These are phyloP conservation scores for Sebastolobus alascanus DNA, from an alignment of 2,797 vertebrate species.

Conservation along the genomic window DNA sequence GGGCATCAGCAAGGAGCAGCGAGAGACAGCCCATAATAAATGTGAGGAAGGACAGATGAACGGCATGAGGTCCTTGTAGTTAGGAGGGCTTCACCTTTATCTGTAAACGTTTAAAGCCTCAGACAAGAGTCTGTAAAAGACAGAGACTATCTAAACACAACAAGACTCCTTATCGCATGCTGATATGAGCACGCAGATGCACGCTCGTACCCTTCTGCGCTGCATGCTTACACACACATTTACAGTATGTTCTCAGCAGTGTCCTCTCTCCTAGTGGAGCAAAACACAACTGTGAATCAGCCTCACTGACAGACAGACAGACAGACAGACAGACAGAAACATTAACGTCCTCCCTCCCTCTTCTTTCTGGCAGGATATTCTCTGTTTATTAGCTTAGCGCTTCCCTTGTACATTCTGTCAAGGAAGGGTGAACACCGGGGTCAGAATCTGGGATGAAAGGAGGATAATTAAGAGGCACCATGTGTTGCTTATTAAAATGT, in stretches of 20 bases:
- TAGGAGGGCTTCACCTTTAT: slow-evolving; percentile 15
- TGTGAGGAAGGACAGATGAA: not conserved
- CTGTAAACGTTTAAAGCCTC: not conserved
- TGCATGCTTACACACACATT: not conserved
- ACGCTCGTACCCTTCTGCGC: not conserved
- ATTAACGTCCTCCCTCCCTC: not conserved
- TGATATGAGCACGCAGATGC: slow-evolving; percentile 3
- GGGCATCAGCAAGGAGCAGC: slow-evolving; percentile 23
- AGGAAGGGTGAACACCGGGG: not conserved
- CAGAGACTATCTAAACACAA: slow-evolving; percentile 37
- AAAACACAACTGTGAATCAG: slow-evolving; percentile 26
- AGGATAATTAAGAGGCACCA: slow-evolving; percentile 29
- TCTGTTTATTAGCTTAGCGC: slow-evolving; percentile 57
- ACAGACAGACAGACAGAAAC: slow-evolving; percentile 15
- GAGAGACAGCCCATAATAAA: slow-evolving; percentile 3
- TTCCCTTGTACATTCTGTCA: slow-evolving; percentile 32
- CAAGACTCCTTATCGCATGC: slow-evolving; percentile 25
- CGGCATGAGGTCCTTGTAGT: not conserved
- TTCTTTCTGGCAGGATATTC: slow-evolving; percentile 42
- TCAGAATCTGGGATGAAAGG: slow-evolving; percentile 30
- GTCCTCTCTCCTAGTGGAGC: slow-evolving; percentile 9
- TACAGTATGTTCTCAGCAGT: not conserved
- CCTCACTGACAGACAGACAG: slow-evolving; percentile 11
- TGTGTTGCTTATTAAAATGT: slow-evolving; percentile 2
- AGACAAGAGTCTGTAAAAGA: slow-evolving; percentile 19